A percentile compares a stretch with the other conserved stretches of the same genome.
Conservation (phyloP, 2,888 invertebrate genomes). For the Aplocera efformata region DNA sequence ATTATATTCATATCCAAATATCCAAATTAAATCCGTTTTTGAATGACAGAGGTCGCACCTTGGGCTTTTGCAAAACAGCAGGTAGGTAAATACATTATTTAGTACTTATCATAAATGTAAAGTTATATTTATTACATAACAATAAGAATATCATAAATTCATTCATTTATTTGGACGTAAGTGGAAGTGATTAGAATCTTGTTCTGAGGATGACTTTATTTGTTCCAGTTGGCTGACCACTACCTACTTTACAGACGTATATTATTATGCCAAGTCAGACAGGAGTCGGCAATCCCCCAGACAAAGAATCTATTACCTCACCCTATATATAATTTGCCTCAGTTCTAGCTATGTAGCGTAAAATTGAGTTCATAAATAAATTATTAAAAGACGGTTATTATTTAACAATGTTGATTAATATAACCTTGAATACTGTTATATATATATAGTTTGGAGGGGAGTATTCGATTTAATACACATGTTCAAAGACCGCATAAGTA, state of each 20-base stretch:
- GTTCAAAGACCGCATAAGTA: too few relatives aligned
- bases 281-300: conserved; percentile 8
- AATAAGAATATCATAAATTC: conserved; percentile 6
- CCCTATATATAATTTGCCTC: conserved; percentile 8
- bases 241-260: conserved; percentile 10
- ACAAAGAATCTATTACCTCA: conserved; percentile 11
- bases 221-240: conserved; percentile 46
- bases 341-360: conserved; percentile 6
- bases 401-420: too few relatives aligned
- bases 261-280: conserved; percentile 8
- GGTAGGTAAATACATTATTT: too few relatives aligned
- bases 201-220: conserved; percentile 33
- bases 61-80: too few relatives aligned
- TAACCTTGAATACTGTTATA: too few relatives aligned
- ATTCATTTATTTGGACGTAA: conserved; percentile 12
- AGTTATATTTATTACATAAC: conserved; percentile 4
- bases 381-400: too few relatives aligned
- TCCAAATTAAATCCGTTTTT: conserved; percentile 16
- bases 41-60: conserved; percentile 3
- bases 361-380: conserved; percentile 4
- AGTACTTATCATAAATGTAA: not conserved
- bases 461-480: too few relatives aligned
- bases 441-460: too few relatives aligned
- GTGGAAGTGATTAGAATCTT: conserved; percentile 14
- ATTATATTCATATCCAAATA: conserved; percentile 9